Conservation (phyloP, 2,888 invertebrate genomes). For the Pristionchus japonicus region DNA sequence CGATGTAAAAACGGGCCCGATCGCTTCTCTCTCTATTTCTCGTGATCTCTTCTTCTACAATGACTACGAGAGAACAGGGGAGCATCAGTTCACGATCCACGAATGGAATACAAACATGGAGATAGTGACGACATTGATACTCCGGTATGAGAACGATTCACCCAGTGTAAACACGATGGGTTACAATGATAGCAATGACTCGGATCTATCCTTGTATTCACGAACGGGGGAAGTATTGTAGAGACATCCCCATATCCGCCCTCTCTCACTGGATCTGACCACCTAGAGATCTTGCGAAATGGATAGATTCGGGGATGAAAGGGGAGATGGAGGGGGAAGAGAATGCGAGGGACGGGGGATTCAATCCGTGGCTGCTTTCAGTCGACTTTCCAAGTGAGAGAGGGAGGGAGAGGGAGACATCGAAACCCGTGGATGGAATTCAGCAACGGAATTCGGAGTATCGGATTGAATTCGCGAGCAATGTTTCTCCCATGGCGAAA, state of each 20-base stretch:
- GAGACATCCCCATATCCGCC: no score
- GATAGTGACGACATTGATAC: no score
- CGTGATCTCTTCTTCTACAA: no score
- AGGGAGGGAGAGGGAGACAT: no score
- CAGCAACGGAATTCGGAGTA: background rate
- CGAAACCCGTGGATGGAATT: background rate
- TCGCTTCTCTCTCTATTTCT: no score
- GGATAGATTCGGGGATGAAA: no score
- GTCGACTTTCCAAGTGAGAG: background rate
- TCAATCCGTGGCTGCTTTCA: background rate
- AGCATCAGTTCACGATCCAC: background rate
- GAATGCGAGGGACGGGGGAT: background rate
- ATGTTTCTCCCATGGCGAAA: background rate
- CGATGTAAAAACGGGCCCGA: no score
- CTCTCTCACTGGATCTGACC: no score
- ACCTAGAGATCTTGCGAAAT: no score
- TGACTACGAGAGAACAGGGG: background rate
- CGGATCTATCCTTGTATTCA: background rate
- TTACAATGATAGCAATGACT: background rate
- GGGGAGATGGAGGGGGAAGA: background rate
- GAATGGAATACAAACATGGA: background rate
- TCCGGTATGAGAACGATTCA: no score
- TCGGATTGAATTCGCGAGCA: background rate
- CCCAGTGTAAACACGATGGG: background rate
- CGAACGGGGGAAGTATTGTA: background rate